These are phyloP conservation scores for Hyperoodon ampullatus DNA, from an alignment of 2,113 vertebrate species.

Conservation along the genomic window DNA sequence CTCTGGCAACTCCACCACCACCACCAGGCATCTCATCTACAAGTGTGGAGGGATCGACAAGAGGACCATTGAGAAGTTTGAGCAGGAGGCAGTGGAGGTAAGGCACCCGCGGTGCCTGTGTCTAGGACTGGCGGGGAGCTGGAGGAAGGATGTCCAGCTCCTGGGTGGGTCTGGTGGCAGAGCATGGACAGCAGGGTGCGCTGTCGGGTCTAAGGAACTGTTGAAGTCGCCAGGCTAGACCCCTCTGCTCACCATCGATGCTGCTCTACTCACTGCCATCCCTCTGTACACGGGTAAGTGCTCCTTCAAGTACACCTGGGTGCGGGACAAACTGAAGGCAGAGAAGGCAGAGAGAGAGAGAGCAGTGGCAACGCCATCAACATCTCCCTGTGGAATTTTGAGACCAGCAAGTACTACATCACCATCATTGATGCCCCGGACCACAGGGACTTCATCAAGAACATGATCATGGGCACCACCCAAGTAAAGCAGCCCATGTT, in stretches of 20 bases:
- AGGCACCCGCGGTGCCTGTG: not conserved
- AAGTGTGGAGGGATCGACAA: not conserved
- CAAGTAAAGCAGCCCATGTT: constrained; percentile 75
- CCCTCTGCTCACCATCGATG: not conserved
- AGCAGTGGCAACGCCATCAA: constrained; percentile 90
- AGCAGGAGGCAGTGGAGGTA: constrained; percentile 52
- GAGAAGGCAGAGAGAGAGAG: constrained; percentile 87
- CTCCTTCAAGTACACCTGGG: constrained; percentile 92
- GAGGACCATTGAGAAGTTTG: not conserved
- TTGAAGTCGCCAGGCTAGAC: not conserved
- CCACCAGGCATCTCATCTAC: not conserved
- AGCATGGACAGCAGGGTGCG: not conserved
- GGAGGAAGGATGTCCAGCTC: not conserved
- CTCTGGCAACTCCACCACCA: not conserved
- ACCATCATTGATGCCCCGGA: constrained; percentile 90
- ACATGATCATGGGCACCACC: constrained; percentile 91
- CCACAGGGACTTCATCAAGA: constrained; percentile 92
- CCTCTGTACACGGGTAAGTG: constrained; percentile 88
- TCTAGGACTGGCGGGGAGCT: not conserved
- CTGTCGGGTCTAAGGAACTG: not conserved
- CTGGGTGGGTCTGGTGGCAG: not conserved
- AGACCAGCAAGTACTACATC: constrained; percentile 88
- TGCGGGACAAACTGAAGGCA: constrained; percentile 91
- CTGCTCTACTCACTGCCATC: too few relatives aligned
- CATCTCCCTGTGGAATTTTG: constrained; percentile 91